Evolutionary conservation across 2,888 invertebrate species (phyloP).

Genomic region (Cosmorhoe ocellata): DNA sequence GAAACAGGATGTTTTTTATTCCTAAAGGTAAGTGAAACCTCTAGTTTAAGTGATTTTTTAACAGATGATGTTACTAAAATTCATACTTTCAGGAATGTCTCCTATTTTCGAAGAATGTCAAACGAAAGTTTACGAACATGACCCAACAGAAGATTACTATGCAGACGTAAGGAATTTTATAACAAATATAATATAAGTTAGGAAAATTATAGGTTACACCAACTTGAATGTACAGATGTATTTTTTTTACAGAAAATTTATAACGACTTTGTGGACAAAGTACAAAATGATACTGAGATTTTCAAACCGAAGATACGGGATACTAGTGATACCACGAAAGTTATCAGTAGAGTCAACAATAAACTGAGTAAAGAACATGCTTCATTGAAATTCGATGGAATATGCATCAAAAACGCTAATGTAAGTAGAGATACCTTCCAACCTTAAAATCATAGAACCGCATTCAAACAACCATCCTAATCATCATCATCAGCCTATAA

Average conservation of each 20-base stretch:
- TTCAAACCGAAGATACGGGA: slow-evolving; percentile 58
- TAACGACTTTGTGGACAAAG: slow-evolving; percentile 67
- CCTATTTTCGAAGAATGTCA: slow-evolving; percentile 71
- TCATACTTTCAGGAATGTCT: slow-evolving; percentile 78
- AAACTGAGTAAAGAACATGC: slow-evolving; percentile 54
- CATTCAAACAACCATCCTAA: too few species aligned
- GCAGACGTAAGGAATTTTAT: slow-evolving; percentile 53
- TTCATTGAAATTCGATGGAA: slow-evolving; percentile 56
- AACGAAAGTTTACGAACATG: slow-evolving; percentile 41
- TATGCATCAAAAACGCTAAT: slow-evolving; percentile 53
- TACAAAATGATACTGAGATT: slow-evolving; percentile 72
- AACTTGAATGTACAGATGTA: neutral
- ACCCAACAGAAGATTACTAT: slow-evolving; percentile 56
- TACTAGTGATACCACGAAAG: slow-evolving; percentile 47
- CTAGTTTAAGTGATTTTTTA: too few species aligned
- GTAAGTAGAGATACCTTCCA: slow-evolving; percentile 37
- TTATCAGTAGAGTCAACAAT: slow-evolving; percentile 53
- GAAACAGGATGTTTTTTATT: slow-evolving; percentile 71
- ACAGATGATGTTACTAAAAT: too few species aligned
- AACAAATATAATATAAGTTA: neutral
- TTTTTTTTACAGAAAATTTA: slow-evolving; percentile 58
- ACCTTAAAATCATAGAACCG: too few species aligned
- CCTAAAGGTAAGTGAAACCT: slow-evolving; percentile 75
- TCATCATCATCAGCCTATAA: too few species aligned
- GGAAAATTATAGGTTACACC: too few species aligned